Conservation (phyloP, 1,140 invertebrate species). For the Drosophila parvula region DNA sequence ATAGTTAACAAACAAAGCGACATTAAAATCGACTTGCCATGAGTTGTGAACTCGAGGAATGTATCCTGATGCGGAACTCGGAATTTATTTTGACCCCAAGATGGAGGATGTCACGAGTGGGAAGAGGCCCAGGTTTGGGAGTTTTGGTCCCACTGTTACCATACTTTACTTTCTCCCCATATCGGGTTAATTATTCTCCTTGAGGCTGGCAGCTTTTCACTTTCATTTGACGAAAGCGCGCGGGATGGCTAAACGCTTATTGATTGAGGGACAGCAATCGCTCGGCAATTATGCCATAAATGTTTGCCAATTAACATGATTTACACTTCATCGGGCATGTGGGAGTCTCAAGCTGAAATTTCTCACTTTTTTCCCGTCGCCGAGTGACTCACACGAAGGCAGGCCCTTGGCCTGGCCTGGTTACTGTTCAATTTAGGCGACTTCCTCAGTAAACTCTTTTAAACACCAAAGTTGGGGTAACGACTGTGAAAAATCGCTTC, state of each 20-base stretch:
- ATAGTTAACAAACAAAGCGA: constrained; percentile 50
- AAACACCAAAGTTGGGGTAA: constrained; percentile 3
- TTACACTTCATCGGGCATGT: constrained; percentile 52
- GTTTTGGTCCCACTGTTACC: background rate
- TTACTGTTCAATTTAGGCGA: constrained; percentile 1
- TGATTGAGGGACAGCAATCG: constrained; percentile 54
- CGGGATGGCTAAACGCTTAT: constrained; percentile 61
- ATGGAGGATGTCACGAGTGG: background rate
- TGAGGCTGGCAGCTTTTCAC: constrained; percentile 51
- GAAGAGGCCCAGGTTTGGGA: constrained; percentile 11
- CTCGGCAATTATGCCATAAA: constrained; percentile 69
- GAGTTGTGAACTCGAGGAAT: background rate
- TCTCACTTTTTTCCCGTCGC: background rate
- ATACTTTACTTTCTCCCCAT: constrained; percentile 43
- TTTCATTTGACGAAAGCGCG: constrained; percentile 53
- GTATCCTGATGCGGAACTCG: background rate
- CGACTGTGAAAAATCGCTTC: constrained; percentile 4
- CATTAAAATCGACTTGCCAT: constrained; percentile 50
- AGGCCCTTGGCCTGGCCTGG: constrained; percentile 5
- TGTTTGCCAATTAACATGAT: constrained; percentile 76
- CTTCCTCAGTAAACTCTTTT: constrained; percentile 11
- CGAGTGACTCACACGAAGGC: constrained; percentile 1
- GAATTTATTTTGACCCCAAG: background rate
- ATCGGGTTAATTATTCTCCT: constrained; percentile 13
- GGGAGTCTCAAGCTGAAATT: constrained; percentile 10